Evolutionary conservation across 2,797 vertebrate genomes (phyloP).

Genomic region (Acridotheres tristis): DNA sequence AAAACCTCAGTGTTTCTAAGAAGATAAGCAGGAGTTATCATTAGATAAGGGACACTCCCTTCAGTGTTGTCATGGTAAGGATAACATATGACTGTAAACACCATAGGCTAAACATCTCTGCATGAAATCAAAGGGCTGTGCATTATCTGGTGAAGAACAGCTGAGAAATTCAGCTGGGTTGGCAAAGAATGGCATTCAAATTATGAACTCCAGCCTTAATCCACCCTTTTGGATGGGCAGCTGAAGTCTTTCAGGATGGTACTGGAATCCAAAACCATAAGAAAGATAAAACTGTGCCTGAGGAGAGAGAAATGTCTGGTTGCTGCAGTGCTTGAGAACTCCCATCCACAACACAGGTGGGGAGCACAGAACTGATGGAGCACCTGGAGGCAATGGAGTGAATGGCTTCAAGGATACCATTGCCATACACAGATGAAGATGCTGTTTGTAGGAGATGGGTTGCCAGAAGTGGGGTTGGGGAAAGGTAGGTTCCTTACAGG

Average conservation of each 20-base stretch:
- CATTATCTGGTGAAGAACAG: conserved; percentile 41
- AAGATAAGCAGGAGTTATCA: conserved; percentile 48
- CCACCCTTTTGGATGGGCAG: conserved; percentile 22
- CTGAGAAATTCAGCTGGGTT: conserved; percentile 49
- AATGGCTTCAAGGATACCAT: background rate
- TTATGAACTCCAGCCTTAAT: conserved; percentile 31
- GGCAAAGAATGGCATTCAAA: conserved; percentile 30
- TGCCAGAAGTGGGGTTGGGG: background rate
- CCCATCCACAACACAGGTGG: background rate
- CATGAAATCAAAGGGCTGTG: conserved; percentile 21
- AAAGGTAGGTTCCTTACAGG: background rate
- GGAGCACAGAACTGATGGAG: background rate
- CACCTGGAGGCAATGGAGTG: background rate
- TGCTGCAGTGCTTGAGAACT: background rate
- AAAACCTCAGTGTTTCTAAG: conserved; percentile 18
- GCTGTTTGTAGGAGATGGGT: background rate
- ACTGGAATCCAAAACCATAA: conserved; percentile 18
- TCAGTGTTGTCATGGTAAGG: conserved; percentile 45
- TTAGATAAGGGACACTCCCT: conserved; percentile 15
- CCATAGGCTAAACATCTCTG: conserved; percentile 5
- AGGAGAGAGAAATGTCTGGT: background rate
- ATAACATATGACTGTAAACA: conserved; percentile 48
- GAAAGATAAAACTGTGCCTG: background rate
- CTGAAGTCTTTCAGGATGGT: conserved; percentile 25
- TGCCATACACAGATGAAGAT: background rate